A percentile compares a stretch with the other conserved stretches of the same genome.
These are phyloP conservation scores for Naja naja DNA, from an alignment of 2,113 vertebrate species.

Conservation along the genomic window DNA sequence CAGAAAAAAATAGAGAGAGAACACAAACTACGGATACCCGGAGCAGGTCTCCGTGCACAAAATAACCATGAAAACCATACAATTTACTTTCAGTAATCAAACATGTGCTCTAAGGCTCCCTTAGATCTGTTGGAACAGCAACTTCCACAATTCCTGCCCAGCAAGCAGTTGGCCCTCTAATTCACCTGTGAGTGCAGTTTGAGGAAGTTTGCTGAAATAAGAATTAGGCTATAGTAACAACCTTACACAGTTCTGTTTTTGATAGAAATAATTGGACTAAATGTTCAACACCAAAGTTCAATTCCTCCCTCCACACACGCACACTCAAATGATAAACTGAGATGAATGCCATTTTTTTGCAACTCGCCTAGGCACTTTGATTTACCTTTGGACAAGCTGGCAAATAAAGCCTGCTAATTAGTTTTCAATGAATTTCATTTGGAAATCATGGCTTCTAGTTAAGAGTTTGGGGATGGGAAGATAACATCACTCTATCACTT, in stretches of 20 bases:
- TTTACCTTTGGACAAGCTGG: background rate
- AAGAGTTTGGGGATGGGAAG: background rate
- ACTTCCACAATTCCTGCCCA: background rate
- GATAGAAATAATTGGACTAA: background rate
- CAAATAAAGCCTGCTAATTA: background rate
- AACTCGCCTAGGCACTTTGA: background rate
- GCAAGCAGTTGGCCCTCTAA: background rate
- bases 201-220: background rate
- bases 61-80: background rate
- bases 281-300: background rate
- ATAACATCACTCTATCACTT: background rate
- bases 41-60: background rate
- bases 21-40: background rate
- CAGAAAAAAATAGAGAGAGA: background rate
- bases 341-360: background rate
- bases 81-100: background rate
- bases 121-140: background rate
- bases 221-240: background rate
- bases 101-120: background rate
- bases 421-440: background rate
- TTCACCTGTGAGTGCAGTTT: background rate
- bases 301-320: background rate
- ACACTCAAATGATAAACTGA: background rate
- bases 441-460: background rate
- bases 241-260: background rate